Conservation (phyloP, 2,888 invertebrate species). For the Eulithis prunata region DNA sequence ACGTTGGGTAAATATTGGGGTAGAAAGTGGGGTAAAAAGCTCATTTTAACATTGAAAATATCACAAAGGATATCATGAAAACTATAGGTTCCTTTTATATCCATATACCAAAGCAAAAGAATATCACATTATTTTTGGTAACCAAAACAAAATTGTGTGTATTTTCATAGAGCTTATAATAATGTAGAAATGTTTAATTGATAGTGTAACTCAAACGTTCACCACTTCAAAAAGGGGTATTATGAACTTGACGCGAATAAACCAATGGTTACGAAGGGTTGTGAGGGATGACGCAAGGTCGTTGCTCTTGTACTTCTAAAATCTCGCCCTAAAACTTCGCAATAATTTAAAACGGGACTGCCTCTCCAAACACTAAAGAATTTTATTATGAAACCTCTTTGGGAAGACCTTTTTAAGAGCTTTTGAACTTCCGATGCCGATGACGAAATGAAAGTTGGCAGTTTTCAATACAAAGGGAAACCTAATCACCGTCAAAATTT, state of each 20-base stretch:
- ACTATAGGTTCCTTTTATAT: too few relatives aligned
- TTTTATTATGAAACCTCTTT: slow-evolving; percentile 57
- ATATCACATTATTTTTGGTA: too few relatives aligned
- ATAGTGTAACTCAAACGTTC: not conserved
- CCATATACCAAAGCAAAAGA: too few relatives aligned
- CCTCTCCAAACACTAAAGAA: slow-evolving; percentile 53
- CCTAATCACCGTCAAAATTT: slow-evolving; percentile 38
- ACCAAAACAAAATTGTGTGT: too few relatives aligned
- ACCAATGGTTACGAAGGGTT: slow-evolving; percentile 35
- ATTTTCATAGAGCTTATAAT: too few relatives aligned
- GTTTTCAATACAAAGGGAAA: slow-evolving; percentile 44
- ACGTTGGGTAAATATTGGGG: too few relatives aligned
- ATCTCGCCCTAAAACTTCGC: slow-evolving; percentile 48
- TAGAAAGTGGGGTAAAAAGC: too few relatives aligned
- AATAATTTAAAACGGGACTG: slow-evolving; percentile 53
- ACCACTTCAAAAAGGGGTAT: slow-evolving; percentile 1
- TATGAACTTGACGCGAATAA: slow-evolving; percentile 11
- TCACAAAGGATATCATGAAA: too few relatives aligned
- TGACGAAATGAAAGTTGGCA: slow-evolving; percentile 51
- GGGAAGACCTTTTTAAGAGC: slow-evolving; percentile 49
- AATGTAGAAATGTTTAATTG: too few relatives aligned
- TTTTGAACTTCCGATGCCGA: slow-evolving; percentile 50
- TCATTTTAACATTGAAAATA: too few relatives aligned
- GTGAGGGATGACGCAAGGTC: slow-evolving; percentile 39
- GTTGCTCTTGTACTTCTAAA: slow-evolving; percentile 44